Percentiles rank a stretch among this genome's conserved stretches.
phyloP scores from a whole-genome alignment of 2,113 vertebrate genomes.

The Rafetus swinhoei region DNA sequence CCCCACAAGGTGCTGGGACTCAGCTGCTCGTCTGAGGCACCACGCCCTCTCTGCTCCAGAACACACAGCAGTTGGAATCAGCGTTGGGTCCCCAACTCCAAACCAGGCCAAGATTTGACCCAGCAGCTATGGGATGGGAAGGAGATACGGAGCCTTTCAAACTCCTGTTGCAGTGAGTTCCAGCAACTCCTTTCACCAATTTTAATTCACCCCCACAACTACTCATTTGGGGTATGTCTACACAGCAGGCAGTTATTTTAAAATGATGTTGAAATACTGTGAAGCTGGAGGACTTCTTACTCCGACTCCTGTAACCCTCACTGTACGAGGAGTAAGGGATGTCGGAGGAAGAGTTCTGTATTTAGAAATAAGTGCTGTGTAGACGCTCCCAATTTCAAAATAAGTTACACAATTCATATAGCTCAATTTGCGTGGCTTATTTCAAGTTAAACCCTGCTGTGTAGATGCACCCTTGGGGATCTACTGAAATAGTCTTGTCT shows the following conservation, averaged over 20 bases:
- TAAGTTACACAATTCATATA: too few species aligned
- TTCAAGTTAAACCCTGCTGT: too few species aligned
- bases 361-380: too few species aligned
- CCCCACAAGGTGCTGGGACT: background rate
- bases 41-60: background rate
- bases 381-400: too few species aligned
- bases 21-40: background rate
- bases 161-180: background rate
- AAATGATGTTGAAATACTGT: too few species aligned
- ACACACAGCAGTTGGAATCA: background rate
- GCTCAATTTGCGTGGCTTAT: too few species aligned
- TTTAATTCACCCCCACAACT: rapidly evolving
- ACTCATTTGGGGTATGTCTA: background rate
- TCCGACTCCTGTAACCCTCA: too few species aligned
- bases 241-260: too few species aligned
- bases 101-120: background rate
- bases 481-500: background rate
- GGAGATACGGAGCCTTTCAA: background rate
- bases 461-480: background rate
- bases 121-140: background rate
- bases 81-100: background rate
- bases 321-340: too few species aligned
- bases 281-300: too few species aligned
- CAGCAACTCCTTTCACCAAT: background rate
- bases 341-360: too few species aligned